Conservation (phyloP, 2,888 invertebrate species). For the Megalurothrips usitatus region DNA sequence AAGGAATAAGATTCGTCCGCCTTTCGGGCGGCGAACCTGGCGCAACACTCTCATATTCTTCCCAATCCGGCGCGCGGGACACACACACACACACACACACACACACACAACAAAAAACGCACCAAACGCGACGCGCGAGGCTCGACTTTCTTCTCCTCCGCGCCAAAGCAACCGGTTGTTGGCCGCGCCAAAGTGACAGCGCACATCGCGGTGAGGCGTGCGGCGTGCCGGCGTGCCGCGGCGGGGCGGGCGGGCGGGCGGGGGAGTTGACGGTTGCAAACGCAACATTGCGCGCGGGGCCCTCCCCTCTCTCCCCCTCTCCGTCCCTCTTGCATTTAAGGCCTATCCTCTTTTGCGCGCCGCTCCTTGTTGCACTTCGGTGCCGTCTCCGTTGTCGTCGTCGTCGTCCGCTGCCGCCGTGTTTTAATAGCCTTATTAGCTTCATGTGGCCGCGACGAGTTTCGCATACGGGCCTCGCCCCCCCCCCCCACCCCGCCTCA, state of each 20-base stretch:
- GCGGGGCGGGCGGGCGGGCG: background rate
- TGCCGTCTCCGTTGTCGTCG: background rate
- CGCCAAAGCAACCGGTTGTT: background rate
- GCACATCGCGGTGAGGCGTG: background rate
- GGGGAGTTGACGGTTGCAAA: slow-evolving; percentile 22
- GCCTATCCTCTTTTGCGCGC: background rate
- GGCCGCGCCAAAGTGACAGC: background rate
- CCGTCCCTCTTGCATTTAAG: background rate
- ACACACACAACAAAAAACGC: background rate
- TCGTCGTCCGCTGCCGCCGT: slow-evolving; percentile 1
- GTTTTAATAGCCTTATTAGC: slow-evolving; percentile 24
- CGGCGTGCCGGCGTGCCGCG: background rate
- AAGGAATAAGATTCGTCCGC: too few species aligned
- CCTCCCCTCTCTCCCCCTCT: background rate
- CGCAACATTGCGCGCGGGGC: background rate
- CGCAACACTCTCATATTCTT: too few species aligned
- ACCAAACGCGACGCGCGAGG: background rate
- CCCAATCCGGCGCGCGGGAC: background rate
- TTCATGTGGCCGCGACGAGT: slow-evolving; percentile 10
- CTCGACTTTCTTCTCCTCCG: too few species aligned
- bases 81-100: too few species aligned
- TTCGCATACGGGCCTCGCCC: slow-evolving; percentile 1
- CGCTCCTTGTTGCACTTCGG: background rate
- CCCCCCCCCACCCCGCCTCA: background rate
- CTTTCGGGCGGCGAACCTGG: too few species aligned